These are phyloP conservation scores for Micromys minutus DNA, from an alignment of 2,113 vertebrate genomes.

Conservation along the genomic window DNA sequence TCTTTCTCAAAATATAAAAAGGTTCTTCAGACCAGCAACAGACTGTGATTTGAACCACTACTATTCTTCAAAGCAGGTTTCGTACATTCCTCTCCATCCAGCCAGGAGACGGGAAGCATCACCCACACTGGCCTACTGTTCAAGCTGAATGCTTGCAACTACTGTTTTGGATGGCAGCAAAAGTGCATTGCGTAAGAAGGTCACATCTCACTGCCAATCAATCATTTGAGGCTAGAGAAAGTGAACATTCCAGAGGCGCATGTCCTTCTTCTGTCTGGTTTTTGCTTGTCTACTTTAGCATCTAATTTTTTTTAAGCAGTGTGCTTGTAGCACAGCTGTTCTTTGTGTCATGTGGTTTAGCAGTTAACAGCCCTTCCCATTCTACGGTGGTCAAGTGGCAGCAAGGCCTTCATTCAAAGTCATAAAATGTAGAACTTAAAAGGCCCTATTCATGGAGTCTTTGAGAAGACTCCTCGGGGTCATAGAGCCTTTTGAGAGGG, in stretches of 20 bases:
- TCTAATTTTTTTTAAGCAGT: background rate
- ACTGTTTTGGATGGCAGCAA: constrained; percentile 44
- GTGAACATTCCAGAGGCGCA: constrained; percentile 29
- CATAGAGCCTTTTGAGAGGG: constrained; percentile 11
- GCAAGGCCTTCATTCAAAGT: constrained; percentile 38
- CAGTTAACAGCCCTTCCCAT: background rate
- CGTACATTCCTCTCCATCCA: background rate
- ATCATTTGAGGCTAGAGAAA: constrained; percentile 63
- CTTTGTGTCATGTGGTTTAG: background rate
- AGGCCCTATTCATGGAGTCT: background rate
- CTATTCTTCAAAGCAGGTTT: constrained; percentile 10
- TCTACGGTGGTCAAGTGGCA: constrained; percentile 2
- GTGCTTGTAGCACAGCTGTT: constrained; percentile 18
- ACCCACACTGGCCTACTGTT: constrained; percentile 25
- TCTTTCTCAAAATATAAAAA: constrained; percentile 28
- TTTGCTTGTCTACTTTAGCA: constrained; percentile 36
- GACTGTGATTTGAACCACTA: constrained; percentile 3
- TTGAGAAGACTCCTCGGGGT: background rate
- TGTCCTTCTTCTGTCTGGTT: background rate
- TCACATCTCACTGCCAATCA: constrained; percentile 46
- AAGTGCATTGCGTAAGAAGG: background rate
- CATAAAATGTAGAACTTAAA: constrained; percentile 31
- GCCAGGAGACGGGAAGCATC: background rate
- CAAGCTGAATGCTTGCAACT: constrained; percentile 30
- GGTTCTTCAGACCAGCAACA: background rate